Evolutionary conservation across 2,797 vertebrate species (phyloP).

Genomic region (Acanthopagrus latus): DNA sequence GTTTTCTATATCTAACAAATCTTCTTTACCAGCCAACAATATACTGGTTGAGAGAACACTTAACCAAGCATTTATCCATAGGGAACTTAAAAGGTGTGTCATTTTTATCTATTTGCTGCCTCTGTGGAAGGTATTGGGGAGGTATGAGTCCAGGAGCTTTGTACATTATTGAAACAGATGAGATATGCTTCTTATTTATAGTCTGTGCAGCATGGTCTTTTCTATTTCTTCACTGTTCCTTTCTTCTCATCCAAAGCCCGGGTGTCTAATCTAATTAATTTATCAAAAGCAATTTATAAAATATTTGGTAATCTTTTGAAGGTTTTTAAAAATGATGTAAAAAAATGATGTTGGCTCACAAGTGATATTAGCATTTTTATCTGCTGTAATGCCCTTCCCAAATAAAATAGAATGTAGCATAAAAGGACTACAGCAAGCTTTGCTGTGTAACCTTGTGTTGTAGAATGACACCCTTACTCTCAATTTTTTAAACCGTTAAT

Average conservation of each 20-base stretch:
- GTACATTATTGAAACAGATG: constrained; percentile 73
- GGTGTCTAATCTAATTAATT: constrained; percentile 12
- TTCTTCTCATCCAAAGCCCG: not conserved
- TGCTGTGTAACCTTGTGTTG: not conserved
- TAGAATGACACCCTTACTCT: no score
- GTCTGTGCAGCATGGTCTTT: constrained; percentile 30
- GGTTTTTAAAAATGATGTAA: not conserved
- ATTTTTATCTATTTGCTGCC: constrained; percentile 82
- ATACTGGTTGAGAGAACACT: constrained; percentile 76
- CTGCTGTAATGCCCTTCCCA: not conserved
- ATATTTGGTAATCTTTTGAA: not conserved
- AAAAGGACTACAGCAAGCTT: not conserved
- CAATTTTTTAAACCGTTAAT: no score
- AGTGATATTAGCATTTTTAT: not conserved
- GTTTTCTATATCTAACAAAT: constrained; percentile 78
- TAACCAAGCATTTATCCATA: constrained; percentile 82
- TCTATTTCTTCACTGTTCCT: constrained; percentile 24
- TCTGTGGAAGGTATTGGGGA: constrained; percentile 55
- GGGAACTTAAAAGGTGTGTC: constrained; percentile 73
- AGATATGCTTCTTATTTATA: constrained; percentile 61
- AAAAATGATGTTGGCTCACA: not conserved
- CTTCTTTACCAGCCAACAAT: constrained; percentile 75
- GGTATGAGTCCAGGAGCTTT: constrained; percentile 57
- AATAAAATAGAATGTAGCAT: not conserved
- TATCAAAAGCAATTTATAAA: constrained; percentile 3